Conservation (phyloP, 2,888 invertebrate genomes). For the Dryomyza anilis region DNA sequence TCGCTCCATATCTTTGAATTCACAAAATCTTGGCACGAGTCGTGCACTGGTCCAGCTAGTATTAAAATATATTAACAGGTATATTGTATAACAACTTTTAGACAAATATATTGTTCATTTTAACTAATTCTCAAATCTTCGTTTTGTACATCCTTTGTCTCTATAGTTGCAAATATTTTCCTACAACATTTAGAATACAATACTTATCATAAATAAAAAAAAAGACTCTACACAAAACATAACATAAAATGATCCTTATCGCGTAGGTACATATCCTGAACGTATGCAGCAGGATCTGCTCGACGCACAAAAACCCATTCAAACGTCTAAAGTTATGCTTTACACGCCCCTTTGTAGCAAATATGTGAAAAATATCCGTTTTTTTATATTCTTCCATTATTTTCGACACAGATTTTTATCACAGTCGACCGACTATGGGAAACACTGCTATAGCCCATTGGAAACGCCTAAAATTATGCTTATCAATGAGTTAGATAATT, state of each 20-base stretch:
- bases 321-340: not conserved
- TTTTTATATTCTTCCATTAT: not conserved
- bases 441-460: not conserved
- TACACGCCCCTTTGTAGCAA: not conserved
- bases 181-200: too few relatives aligned
- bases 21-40: too few relatives aligned
- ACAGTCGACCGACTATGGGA: not conserved
- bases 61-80: too few relatives aligned
- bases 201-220: too few relatives aligned
- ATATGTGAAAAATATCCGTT: not conserved
- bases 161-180: too few relatives aligned
- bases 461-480: conserved; percentile 21
- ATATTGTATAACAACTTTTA: too few relatives aligned
- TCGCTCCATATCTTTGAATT: too few relatives aligned
- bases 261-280: not conserved
- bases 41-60: too few relatives aligned
- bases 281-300: conserved; percentile 2
- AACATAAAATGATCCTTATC: conserved; percentile 19
- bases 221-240: too few relatives aligned
- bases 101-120: too few relatives aligned
- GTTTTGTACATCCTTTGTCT: too few relatives aligned
- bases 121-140: too few relatives aligned
- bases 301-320: not conserved
- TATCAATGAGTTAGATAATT: conserved; percentile 19
- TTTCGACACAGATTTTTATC: conserved; percentile 2